Conservation (phyloP, 2,888 invertebrate genomes). For the Anaspis maculata region DNA sequence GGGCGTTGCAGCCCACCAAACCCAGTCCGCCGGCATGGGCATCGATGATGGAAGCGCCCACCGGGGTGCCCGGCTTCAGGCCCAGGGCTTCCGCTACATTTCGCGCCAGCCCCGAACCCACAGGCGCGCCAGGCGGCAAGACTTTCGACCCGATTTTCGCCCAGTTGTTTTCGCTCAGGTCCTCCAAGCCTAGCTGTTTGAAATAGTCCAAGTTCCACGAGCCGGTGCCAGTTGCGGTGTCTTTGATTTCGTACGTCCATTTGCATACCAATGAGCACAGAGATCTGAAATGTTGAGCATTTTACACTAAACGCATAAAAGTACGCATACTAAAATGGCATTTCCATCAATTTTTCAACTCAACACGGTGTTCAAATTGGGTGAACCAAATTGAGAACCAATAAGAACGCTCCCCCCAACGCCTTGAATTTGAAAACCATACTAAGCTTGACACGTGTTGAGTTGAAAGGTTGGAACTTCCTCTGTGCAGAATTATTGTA, state of each 20-base stretch:
- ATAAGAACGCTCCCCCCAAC: too few species aligned
- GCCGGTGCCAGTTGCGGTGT: slow-evolving; percentile 43
- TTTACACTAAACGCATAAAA: slow-evolving; percentile 1
- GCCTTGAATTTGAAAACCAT: too few species aligned
- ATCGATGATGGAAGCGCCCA: slow-evolving; percentile 87
- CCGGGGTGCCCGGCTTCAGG: slow-evolving; percentile 62
- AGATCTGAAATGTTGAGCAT: slow-evolving; percentile 64
- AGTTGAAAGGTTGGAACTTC: too few species aligned
- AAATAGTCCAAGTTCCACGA: slow-evolving; percentile 73
- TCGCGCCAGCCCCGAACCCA: slow-evolving; percentile 55
- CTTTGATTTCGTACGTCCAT: slow-evolving; percentile 77
- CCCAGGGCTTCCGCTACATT: slow-evolving; percentile 63
- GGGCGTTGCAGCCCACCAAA: slow-evolving; percentile 62
- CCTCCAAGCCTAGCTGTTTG: slow-evolving; percentile 61
- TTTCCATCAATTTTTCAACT: too few species aligned
- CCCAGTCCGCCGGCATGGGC: slow-evolving; percentile 93
- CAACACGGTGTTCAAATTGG: too few species aligned
- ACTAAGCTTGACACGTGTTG: too few species aligned
- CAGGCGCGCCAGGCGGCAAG: slow-evolving; percentile 61
- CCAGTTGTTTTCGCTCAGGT: slow-evolving; percentile 60
- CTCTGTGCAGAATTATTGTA: too few species aligned
- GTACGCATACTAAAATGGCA: too few species aligned
- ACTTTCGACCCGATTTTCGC: slow-evolving; percentile 60
- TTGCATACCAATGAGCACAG: slow-evolving; percentile 90
- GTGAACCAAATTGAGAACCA: slow-evolving; percentile 3